Conservation (phyloP, 2,797 vertebrate species). For the Loris lydekkerianus region DNA sequence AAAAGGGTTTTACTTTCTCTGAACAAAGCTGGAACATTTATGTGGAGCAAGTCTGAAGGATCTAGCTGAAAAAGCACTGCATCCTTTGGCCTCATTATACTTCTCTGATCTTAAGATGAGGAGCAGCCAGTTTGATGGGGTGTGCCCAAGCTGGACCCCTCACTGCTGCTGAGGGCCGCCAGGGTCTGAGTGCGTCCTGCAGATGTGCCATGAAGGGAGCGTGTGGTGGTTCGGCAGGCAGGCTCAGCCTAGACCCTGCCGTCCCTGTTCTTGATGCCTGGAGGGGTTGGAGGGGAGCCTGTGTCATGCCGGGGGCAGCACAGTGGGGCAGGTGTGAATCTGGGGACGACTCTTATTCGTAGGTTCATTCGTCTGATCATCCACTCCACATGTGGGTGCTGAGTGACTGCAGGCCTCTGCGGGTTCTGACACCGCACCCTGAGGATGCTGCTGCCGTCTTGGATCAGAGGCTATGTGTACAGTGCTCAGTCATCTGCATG, state of each 20-base stretch:
- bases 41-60: neutral
- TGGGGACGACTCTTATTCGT: neutral
- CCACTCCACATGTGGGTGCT: neutral
- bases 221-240: neutral
- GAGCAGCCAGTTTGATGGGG: fast-evolving
- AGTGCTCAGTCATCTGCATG: neutral
- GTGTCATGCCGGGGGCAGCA: fast-evolving
- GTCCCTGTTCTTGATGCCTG: neutral
- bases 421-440: neutral
- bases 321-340: neutral
- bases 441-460: neutral
- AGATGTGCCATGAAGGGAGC: neutral
- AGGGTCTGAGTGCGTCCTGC: neutral
- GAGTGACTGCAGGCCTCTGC: neutral
- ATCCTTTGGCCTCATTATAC: neutral
- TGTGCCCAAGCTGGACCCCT: neutral
- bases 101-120: neutral
- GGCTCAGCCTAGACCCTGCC: neutral
- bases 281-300: neutral
- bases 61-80: neutral
- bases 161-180: fast-evolving
- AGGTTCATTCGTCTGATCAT: neutral
- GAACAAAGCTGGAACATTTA: neutral
- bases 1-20: neutral
- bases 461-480: neutral